These are phyloP conservation scores for Gortyna flavago DNA, from an alignment of 2,888 invertebrate species.

Conservation along the genomic window DNA sequence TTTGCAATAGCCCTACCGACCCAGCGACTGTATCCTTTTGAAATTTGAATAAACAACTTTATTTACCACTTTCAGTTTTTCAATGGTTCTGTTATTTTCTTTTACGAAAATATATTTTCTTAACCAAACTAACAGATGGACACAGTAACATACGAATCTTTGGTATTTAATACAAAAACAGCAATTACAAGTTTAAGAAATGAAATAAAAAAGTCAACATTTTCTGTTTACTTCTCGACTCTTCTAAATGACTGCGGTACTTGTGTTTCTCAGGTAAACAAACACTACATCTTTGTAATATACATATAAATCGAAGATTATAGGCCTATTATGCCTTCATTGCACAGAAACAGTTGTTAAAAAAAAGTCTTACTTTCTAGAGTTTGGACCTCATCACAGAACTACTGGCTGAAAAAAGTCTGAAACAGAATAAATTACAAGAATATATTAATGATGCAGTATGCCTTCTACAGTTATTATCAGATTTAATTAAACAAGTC, in stretches of 20 bases:
- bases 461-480: slow-evolving; percentile 75
- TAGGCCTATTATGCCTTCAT: no score
- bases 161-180: slow-evolving; percentile 75
- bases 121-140: slow-evolving; percentile 70
- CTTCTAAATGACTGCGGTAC: slow-evolving; percentile 75
- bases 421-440: slow-evolving; percentile 66
- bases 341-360: background rate
- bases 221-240: slow-evolving; percentile 69
- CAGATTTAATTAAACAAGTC: slow-evolving; percentile 75
- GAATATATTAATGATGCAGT: slow-evolving; percentile 76
- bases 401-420: slow-evolving; percentile 67
- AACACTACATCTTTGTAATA: no score
- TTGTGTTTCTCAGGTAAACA: slow-evolving; percentile 78
- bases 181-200: slow-evolving; percentile 61
- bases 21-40: slow-evolving; percentile 76
- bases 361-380: slow-evolving; percentile 65
- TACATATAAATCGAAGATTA: background rate
- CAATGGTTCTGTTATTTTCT: background rate
- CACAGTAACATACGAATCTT: slow-evolving; percentile 68
- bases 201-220: slow-evolving; percentile 65
- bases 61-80: background rate
- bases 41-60: slow-evolving; percentile 58
- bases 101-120: slow-evolving; percentile 42
- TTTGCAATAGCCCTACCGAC: slow-evolving; percentile 61
- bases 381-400: slow-evolving; percentile 72